phyloP scores from a whole-genome alignment of 2,888 invertebrate species.

The Panzeria rudis region DNA sequence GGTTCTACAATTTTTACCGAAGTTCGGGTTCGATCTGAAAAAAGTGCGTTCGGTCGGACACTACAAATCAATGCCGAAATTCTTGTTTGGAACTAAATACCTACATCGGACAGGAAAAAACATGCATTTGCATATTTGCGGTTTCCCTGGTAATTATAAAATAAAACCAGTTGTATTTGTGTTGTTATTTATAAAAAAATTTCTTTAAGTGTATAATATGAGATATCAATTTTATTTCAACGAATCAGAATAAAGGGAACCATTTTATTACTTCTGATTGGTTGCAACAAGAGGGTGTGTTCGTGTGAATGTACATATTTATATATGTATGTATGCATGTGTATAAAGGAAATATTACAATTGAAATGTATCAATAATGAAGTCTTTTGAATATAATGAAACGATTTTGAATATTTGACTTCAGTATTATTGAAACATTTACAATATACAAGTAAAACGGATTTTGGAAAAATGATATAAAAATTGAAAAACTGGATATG shows the following conservation, averaged over 20 bases:
- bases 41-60: too few relatives aligned
- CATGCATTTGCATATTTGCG: too few relatives aligned
- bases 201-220: too few relatives aligned
- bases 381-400: slow-evolving; percentile 52
- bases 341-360: not conserved
- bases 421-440: slow-evolving; percentile 62
- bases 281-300: slow-evolving; percentile 41
- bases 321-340: not conserved
- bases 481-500: slow-evolving; percentile 1
- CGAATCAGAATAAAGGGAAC: slow-evolving; percentile 55
- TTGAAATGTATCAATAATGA: slow-evolving; percentile 30
- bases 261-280: slow-evolving; percentile 43
- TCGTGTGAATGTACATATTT: not conserved
- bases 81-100: too few relatives aligned
- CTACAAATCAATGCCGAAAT: too few relatives aligned
- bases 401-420: slow-evolving; percentile 43
- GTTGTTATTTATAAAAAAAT: too few relatives aligned
- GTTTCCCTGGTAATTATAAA: too few relatives aligned
- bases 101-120: too few relatives aligned
- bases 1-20: too few relatives aligned
- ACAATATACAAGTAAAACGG: slow-evolving; percentile 42
- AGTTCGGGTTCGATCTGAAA: too few relatives aligned
- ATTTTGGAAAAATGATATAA: slow-evolving; percentile 26
- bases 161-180: too few relatives aligned
- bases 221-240: not conserved